Evolutionary conservation across 2,797 vertebrate genomes (phyloP).

Genomic region (Bryconaethiops microstoma): DNA sequence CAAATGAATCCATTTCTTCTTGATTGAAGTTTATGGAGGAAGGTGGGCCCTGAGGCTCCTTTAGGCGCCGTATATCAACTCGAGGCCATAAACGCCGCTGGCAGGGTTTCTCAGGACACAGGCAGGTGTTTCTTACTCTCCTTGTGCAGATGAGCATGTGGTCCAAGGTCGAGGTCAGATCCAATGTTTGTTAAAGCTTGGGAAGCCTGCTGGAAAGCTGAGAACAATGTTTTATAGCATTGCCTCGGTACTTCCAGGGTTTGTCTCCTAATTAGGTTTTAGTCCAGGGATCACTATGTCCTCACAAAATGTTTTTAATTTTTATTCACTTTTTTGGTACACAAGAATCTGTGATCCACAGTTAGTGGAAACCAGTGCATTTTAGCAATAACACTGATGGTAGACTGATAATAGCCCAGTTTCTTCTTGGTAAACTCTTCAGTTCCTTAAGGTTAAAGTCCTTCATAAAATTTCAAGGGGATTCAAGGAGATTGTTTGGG

Average conservation of each 20-base stretch:
- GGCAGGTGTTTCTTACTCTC: constrained; percentile 45
- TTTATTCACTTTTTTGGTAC: not conserved
- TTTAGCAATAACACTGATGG: not conserved
- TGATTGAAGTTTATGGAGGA: constrained; percentile 57
- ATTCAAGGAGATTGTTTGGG: too few relatives aligned
- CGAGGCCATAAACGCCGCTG: constrained; percentile 54
- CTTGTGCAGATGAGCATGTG: constrained; percentile 17
- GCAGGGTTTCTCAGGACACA: constrained; percentile 49
- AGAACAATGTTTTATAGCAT: not conserved
- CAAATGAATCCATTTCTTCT: constrained; percentile 35
- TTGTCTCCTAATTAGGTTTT: not conserved
- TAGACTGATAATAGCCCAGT: not conserved
- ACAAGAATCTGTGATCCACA: not conserved
- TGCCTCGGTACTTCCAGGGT: not conserved
- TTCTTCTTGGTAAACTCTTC: not conserved
- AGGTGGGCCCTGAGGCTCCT: constrained; percentile 40
- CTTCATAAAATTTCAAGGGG: too few relatives aligned
- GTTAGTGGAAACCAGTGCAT: not conserved
- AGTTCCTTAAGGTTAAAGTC: too few relatives aligned
- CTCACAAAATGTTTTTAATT: not conserved
- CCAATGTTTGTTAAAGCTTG: constrained; percentile 24
- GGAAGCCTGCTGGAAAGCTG: not conserved
- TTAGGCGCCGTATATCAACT: constrained; percentile 55
- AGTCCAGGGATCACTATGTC: not conserved
- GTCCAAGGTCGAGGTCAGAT: constrained; percentile 54